Conservation (phyloP, 1,140 invertebrate species). For the Chrysomallon squamiferum region DNA sequence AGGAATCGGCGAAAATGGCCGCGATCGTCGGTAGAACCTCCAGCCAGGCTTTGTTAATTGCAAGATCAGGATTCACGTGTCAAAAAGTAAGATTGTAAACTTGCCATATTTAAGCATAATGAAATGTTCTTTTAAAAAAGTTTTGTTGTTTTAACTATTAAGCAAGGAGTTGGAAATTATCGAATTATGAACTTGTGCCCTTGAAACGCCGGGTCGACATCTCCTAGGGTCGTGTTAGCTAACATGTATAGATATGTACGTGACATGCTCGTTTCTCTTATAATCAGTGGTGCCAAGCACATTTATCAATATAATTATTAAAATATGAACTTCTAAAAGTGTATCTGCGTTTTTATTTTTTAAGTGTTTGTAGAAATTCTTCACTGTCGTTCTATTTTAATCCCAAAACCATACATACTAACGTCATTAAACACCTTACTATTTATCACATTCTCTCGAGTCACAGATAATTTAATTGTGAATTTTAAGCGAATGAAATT, state of each 20-base stretch:
- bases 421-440: too few relatives aligned
- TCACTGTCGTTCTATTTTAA: too few relatives aligned
- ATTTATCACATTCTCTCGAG: too few relatives aligned
- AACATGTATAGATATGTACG: not conserved
- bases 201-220: not conserved
- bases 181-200: not conserved
- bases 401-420: too few relatives aligned
- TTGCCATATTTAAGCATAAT: not conserved
- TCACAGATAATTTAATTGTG: too few relatives aligned
- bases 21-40: conserved; percentile 31
- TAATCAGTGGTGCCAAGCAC: too few relatives aligned
- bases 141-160: not conserved
- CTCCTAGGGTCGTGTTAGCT: not conserved
- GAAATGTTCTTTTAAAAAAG: not conserved
- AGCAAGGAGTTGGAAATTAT: not conserved
- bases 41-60: conserved; percentile 34
- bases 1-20: conserved; percentile 30
- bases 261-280: too few relatives aligned
- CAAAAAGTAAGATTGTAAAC: conserved; percentile 18
- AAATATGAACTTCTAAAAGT: too few relatives aligned
- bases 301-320: too few relatives aligned
- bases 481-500: too few relatives aligned
- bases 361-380: too few relatives aligned
- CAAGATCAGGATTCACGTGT: conserved; percentile 22
- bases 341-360: too few relatives aligned